Base-by-base conservation (phyloP, 2,113 vertebrate species). In the Gallinago media region DNA sequence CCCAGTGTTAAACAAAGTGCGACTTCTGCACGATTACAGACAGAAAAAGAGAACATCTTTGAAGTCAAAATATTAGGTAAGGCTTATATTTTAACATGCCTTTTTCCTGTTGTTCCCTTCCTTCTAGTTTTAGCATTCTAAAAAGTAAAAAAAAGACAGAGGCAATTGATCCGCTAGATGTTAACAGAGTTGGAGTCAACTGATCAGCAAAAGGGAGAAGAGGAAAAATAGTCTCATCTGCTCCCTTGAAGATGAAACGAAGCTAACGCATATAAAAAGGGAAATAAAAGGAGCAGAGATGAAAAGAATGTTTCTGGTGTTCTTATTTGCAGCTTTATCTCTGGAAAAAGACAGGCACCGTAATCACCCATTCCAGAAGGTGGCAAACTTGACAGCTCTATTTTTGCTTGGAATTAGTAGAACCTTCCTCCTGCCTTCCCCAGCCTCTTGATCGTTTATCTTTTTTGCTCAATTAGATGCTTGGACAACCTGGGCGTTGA, bases 271-370 rank as follows among this genome's bases (percentile, higher is more conserved):
- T 65, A 36, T 59, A 19, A 88, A 93, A 58, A 36, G 12, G 8
- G 12, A 85, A 83, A 42, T 76, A 76, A 88, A 88, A 20, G 63
- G 34, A 80, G 20, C 54, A 70, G 32, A 96, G 66, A 92, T 88
- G 50, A 93, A 92, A 93, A 78, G 55, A 85, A 52, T 49, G 25
- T 77, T 94, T 87, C 68, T 81, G 36, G 50, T 66, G 10, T 70
- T 85, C 78, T 70, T 90, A 66, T 49, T 90, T 92, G 46, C 71
- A 92, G 79, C 72, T 90, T 88, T 85, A 73, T 58, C 50, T 92
- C 50, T 18, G 4, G 49, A 65, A 88, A 61, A 89, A 80, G 63
- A 70, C 49, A 88, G 40, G 16, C 29, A 44, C 47, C 61, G 56
- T 92, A 70, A 86, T 88, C 67, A 81, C 59, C 29, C 25, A 8